Conservation (phyloP, 2,888 invertebrate species). For the Nemotelus pantherinus region DNA sequence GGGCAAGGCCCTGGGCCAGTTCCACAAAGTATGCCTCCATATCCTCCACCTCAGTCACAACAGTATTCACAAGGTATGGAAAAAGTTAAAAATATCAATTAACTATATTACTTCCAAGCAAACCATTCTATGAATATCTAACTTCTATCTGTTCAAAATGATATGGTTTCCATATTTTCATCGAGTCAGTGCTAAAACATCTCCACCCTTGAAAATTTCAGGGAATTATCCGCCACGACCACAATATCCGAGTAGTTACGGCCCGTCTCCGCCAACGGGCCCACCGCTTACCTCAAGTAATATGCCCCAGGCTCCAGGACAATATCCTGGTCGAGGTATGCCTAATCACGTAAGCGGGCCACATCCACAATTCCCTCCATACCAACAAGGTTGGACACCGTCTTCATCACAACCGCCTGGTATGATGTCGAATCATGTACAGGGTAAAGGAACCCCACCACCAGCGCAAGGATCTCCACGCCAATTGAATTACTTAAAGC, state of each 20-base stretch:
- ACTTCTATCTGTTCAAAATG: too few species aligned
- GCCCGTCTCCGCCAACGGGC: constrained; percentile 67
- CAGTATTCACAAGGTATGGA: constrained; percentile 68
- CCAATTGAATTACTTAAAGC: constrained; percentile 74
- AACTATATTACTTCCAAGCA: too few species aligned
- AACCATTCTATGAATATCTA: too few species aligned
- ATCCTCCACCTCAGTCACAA: constrained; percentile 67
- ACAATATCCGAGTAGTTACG: constrained; percentile 69
- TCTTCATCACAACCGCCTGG: constrained; percentile 60
- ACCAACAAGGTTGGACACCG: constrained; percentile 62
- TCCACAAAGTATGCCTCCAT: constrained; percentile 68
- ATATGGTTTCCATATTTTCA: too few species aligned
- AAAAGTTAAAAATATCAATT: not conserved
- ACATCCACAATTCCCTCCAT: constrained; percentile 64
- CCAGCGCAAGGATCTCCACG: constrained; percentile 68
- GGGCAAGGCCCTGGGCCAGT: constrained; percentile 66
- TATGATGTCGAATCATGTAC: constrained; percentile 64
- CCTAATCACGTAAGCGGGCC: constrained; percentile 68
- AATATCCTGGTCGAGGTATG: constrained; percentile 68
- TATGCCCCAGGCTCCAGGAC: constrained; percentile 63
- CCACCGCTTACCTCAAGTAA: constrained; percentile 58
- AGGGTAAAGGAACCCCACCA: constrained; percentile 64
- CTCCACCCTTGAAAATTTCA: constrained; percentile 47
- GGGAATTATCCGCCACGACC: constrained; percentile 66
- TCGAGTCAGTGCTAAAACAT: not conserved